Conservation (phyloP, 2,888 invertebrate genomes). For the Monoplex corrugatus region DNA sequence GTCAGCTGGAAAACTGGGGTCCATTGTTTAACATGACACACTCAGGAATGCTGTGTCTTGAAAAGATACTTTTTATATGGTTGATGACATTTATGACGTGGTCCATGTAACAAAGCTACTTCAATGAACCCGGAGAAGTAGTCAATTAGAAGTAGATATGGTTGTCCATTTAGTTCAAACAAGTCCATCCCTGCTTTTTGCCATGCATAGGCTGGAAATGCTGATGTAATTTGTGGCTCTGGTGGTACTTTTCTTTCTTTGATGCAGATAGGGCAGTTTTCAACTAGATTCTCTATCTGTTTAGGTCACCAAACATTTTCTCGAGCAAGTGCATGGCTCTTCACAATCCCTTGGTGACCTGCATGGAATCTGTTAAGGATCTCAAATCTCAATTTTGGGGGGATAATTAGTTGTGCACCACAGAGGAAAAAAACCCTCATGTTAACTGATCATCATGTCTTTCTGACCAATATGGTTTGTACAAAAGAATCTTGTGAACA, state of each 20-base stretch:
- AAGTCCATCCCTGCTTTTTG: neutral
- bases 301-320: slow-evolving; percentile 32
- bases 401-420: neutral
- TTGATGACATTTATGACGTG: too few relatives aligned
- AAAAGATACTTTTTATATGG: too few relatives aligned
- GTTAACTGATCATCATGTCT: neutral
- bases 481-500: too few relatives aligned
- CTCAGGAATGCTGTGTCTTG: too few relatives aligned
- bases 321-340: slow-evolving; percentile 24
- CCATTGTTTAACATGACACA: too few relatives aligned
- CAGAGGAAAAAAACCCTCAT: neutral
- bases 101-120: too few relatives aligned
- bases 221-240: slow-evolving; percentile 30
- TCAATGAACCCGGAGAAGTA: too few relatives aligned
- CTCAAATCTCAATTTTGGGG: neutral
- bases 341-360: slow-evolving; percentile 35
- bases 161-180: neutral
- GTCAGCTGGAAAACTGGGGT: too few relatives aligned
- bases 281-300: slow-evolving; percentile 25
- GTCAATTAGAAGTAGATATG: slow-evolving; percentile 32
- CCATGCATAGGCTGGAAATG: slow-evolving; percentile 15
- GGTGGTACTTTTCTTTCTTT: neutral
- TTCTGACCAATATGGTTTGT: neutral
- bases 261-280: neutral
- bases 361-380: slow-evolving; percentile 25